Base-by-base conservation (phyloP, 2,888 invertebrate species). In the Pristionchus japonicus region DNA sequence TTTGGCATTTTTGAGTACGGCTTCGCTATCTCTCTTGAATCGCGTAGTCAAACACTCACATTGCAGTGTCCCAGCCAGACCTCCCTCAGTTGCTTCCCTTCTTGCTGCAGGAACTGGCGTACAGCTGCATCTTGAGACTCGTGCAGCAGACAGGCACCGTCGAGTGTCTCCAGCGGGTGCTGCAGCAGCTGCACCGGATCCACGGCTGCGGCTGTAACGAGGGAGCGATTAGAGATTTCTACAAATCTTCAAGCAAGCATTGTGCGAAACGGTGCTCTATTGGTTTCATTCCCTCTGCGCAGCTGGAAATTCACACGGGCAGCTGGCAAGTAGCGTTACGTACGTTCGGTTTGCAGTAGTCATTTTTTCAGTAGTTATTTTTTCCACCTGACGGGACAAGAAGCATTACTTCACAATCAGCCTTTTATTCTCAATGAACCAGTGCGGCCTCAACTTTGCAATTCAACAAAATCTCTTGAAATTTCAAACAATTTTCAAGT, bases 1-100 rank as follows among this genome's bases (percentile, higher is more conserved):
- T n/a, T n/a, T n/a, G n/a, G n/a, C n/a, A n/a, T n/a, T n/a, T n/a
- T n/a, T n/a, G n/a, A n/a, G n/a, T n/a, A n/a, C n/a, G n/a, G n/a
- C n/a, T n/a, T n/a, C n/a, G n/a, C n/a, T n/a, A n/a, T n/a, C n/a
- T n/a, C n/a, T n/a, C n/a, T n/a, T n/a, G n/a, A 74, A 74, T 74
- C n/a, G 7, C 9, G 34, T 4, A 74, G 13, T 34, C 37, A 74
- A 34, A 23, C 20, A 82, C 82, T 49, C 17, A 84, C 84, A 34
- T 27, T 61, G n/a, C 37, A 23, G n/a, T 84, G 84, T 57, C 84
- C 84, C 84, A 84, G 84, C 84, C 84, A 84, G 40, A 84, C 57
- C 61, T 84, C 84, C 40, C 17, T 1, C 52, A 84, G 23, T n/a
- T 31, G 3, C 23, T 6, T 13, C 3, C 37, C 27, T 23, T 49